Evolutionary conservation across 2,888 invertebrate genomes (phyloP).

Genomic region (Bombylius discolor): DNA sequence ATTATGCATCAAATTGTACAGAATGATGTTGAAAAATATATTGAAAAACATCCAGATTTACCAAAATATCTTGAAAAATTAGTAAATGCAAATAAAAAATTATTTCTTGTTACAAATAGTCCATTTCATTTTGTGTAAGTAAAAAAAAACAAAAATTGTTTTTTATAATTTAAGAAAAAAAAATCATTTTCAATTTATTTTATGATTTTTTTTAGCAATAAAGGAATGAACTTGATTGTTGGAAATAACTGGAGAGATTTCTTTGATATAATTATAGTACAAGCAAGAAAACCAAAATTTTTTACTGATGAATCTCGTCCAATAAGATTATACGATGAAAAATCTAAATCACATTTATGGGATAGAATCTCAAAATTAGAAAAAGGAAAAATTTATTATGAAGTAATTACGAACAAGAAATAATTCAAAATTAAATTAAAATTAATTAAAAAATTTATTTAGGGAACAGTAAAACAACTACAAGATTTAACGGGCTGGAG

Average conservation of each 20-base stretch:
- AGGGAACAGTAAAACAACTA: conserved; percentile 87
- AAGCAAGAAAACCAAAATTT: conserved; percentile 91
- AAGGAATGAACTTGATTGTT: conserved; percentile 80
- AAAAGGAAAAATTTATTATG: conserved; percentile 83
- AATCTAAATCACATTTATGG: conserved; percentile 74
- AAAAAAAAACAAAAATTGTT: background rate
- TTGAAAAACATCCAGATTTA: conserved; percentile 62
- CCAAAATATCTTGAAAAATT: conserved; percentile 64
- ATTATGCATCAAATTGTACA: conserved; percentile 83
- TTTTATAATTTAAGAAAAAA: no score
- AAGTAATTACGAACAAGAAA: conserved; percentile 42
- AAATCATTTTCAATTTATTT: background rate
- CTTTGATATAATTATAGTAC: conserved; percentile 90
- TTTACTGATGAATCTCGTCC: conserved; percentile 88
- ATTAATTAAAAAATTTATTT: conserved; percentile 1
- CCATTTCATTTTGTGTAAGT: conserved; percentile 91
- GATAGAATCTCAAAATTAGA: conserved; percentile 76
- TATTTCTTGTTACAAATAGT: conserved; percentile 94
- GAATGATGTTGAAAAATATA: conserved; percentile 64
- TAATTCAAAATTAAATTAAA: background rate
- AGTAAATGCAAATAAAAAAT: conserved; percentile 60
- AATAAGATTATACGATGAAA: conserved; percentile 74
- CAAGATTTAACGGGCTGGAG: conserved; percentile 87
- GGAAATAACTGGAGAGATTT: conserved; percentile 79
- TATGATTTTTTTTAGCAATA: conserved; percentile 49